These are phyloP conservation scores for Puffinus mauretanicus DNA, from an alignment of 2,113 vertebrate species.

Conservation along the genomic window DNA sequence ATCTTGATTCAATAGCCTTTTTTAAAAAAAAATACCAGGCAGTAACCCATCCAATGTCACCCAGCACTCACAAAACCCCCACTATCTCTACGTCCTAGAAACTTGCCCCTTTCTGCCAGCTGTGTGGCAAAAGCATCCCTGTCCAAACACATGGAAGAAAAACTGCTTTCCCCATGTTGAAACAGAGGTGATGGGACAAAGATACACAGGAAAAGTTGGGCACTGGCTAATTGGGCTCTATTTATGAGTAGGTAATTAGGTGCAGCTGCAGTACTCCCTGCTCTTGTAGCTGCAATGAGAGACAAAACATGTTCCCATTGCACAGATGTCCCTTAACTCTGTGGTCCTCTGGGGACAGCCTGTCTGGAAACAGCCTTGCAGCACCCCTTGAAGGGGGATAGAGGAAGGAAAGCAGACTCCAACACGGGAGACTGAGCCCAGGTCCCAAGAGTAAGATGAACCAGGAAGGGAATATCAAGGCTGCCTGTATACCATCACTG, in stretches of 20 bases:
- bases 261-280: neutral
- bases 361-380: neutral
- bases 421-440: neutral
- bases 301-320: neutral
- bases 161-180: neutral
- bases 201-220: neutral
- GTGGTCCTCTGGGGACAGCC: neutral
- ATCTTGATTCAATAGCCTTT: neutral
- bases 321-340: neutral
- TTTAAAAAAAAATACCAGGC: neutral
- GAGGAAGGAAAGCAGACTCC: neutral
- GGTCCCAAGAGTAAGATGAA: neutral
- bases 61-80: neutral
- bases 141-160: neutral
- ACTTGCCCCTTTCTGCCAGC: neutral
- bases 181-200: neutral
- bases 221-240: neutral
- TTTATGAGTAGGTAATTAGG: neutral
- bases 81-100: neutral
- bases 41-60: neutral
- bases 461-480: neutral
- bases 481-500: neutral
- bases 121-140: neutral
- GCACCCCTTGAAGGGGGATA: neutral
- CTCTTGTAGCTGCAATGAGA: neutral